Evolutionary conservation across 2,797 vertebrate species (phyloP), one percentile per base, ranked within the genome.

Genomic region (Protonibea diacanthus): DNA sequence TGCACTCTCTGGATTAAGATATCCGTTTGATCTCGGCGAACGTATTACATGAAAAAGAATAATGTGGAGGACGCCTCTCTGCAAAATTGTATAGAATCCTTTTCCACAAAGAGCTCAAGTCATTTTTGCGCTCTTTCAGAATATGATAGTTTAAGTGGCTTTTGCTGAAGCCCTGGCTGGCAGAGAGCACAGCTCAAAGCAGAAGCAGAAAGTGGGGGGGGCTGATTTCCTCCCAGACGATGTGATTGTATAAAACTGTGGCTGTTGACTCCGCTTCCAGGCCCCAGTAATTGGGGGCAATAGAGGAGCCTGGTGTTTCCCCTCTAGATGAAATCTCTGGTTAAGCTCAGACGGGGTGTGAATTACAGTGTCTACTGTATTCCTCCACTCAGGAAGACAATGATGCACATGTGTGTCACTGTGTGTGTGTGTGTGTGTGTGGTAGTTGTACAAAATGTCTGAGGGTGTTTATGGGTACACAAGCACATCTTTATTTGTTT

Each of bases 211-310:
- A 33, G 8, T 8, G 5, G 8, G 33, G 72, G 79, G 52, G 60
- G 58, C 85, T 80, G 82, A 89, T 92, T 92, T 91, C 81, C 86
- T 91, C 81, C 64, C 73, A 86, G 83, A 88, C 84, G n/a, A 68
- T 63, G 78, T 69, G 88, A 89, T 92, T 89, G 78, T 89, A 78
- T 91, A 88, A 93, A 92, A 86, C 81, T 71, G 75, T 52, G 62
- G 76, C 88, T 83, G 88, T 90, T 88, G 85, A 91, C 88, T 91
- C 62, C 48, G 73, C 70, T 88, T 88, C 77, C 81, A 87, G 78
- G 74, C 76, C 81, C 76, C 78, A 21, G 87, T 94, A 93, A 93
- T 93, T 94, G 86, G 74, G 81, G 89, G 74, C 89, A 86, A 91
- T 88, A 80, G 88, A 93, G 81, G 87, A 86, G 83, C 66, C 57